phyloP scores from a whole-genome alignment of 2,888 invertebrate genomes.

The Brachypalpus laphriformis region DNA sequence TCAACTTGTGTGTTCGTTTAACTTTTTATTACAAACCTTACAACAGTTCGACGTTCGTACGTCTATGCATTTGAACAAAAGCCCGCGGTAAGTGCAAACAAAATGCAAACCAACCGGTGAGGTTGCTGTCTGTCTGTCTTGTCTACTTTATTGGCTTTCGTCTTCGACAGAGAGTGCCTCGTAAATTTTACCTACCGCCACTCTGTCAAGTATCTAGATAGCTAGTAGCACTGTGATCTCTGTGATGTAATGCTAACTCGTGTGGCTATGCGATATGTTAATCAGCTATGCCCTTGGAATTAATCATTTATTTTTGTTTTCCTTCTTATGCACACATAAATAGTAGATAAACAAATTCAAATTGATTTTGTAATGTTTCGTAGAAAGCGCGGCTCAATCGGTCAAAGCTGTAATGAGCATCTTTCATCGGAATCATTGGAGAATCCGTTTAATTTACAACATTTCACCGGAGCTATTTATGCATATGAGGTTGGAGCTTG shows the following conservation, averaged over 20 bases:
- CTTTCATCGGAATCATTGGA: slow-evolving; percentile 9
- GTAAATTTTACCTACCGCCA: slow-evolving; percentile 4
- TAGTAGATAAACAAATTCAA: slow-evolving; percentile 20
- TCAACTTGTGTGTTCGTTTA: slow-evolving; percentile 36
- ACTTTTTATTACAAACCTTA: slow-evolving; percentile 16
- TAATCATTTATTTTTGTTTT: slow-evolving; percentile 39
- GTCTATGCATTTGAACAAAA: slow-evolving; percentile 17
- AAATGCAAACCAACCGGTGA: slow-evolving; percentile 25
- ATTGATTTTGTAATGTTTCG: slow-evolving; percentile 46
- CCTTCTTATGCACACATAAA: slow-evolving; percentile 20
- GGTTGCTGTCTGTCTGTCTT: slow-evolving; percentile 2
- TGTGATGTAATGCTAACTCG: slow-evolving; percentile 47
- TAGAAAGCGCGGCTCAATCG: slow-evolving; percentile 45
- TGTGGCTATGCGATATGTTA: slow-evolving; percentile 42
- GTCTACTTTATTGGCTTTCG: slow-evolving; percentile 46
- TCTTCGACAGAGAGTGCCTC: neutral
- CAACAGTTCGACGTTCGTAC: neutral
- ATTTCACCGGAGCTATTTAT: slow-evolving; percentile 52
- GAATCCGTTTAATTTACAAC: slow-evolving; percentile 26
- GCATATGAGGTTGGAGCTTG: slow-evolving; percentile 15
- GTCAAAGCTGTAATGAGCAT: neutral
- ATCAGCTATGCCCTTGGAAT: slow-evolving; percentile 64
- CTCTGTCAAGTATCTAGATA: neutral
- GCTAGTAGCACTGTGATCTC: slow-evolving; percentile 36
- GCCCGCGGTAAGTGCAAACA: slow-evolving; percentile 30